phyloP scores from a whole-genome alignment of 2,888 invertebrate species.

The Drosophila anomalipes region DNA sequence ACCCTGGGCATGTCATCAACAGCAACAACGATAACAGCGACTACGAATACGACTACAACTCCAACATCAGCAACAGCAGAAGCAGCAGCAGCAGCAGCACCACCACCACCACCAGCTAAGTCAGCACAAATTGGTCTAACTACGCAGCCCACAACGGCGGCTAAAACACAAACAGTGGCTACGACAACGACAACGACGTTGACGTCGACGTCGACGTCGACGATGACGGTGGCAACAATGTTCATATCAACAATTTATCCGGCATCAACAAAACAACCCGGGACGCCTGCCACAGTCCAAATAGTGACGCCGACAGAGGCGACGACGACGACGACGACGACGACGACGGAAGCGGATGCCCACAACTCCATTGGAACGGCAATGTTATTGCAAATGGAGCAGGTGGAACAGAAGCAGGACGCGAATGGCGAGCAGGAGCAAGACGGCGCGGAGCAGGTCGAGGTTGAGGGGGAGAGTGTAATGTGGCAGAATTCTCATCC shows the following conservation, averaged over 20 bases:
- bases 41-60: constrained; percentile 13
- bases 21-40: constrained; percentile 50
- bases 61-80: constrained; percentile 2
- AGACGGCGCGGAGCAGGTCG: not conserved
- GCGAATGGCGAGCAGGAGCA: not conserved
- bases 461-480: constrained; percentile 15
- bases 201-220: constrained; percentile 7
- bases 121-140: constrained; percentile 76
- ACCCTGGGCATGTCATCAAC: constrained; percentile 67
- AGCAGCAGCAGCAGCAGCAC: not conserved
- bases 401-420: not conserved
- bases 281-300: constrained; percentile 21
- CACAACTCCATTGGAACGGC: constrained; percentile 70
- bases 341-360: constrained; percentile 65
- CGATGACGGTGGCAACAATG: constrained; percentile 41
- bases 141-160: constrained; percentile 46
- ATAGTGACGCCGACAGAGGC: constrained; percentile 2
- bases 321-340: constrained; percentile 6
- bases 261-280: constrained; percentile 44
- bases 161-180: constrained; percentile 42
- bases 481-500: constrained; percentile 54
- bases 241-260: constrained; percentile 74
- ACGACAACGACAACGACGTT: constrained; percentile 13
- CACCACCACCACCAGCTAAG: constrained; percentile 43
- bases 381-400: constrained; percentile 15